Conservation (phyloP, 2,888 invertebrate species). For the Drosophila pegasa region DNA sequence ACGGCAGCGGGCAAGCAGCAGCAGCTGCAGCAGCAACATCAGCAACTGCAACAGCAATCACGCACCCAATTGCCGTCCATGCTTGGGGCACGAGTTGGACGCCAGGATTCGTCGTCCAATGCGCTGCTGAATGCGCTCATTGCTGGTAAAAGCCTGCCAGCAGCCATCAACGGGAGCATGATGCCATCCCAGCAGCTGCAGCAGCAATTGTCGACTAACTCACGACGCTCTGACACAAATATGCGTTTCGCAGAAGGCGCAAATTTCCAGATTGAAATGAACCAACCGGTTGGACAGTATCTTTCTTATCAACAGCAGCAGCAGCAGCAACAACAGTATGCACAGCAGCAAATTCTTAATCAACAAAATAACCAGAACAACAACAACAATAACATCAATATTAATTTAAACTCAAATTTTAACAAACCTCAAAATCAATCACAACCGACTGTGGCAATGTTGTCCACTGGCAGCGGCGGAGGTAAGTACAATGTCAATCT, state of each 20-base stretch:
- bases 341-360: conserved; percentile 37
- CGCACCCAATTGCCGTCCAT: conserved; percentile 39
- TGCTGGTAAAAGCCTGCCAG: conserved; percentile 49
- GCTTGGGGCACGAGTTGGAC: conserved; percentile 31
- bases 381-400: conserved; percentile 33
- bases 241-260: conserved; percentile 55
- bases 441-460: conserved; percentile 54
- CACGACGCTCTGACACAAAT: conserved; percentile 46
- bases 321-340: conserved; percentile 35
- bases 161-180: conserved; percentile 20
- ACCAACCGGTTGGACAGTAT: conserved; percentile 31
- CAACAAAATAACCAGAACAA: conserved; percentile 36
- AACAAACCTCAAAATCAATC: conserved; percentile 57
- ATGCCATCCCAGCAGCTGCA: conserved; percentile 45
- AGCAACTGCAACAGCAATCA: conserved; percentile 46
- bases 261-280: conserved; percentile 48
- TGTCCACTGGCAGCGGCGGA: conserved; percentile 59
- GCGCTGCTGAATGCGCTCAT: conserved; percentile 64
- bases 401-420: conserved; percentile 34
- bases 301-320: conserved; percentile 32
- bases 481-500: conserved; percentile 60
- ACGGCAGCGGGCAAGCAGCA: conserved; percentile 41
- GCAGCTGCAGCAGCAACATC: conserved; percentile 19
- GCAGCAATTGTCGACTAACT: conserved; percentile 38
- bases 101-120: conserved; percentile 57